phyloP scores from a whole-genome alignment of 1,140 invertebrate species.

The Anthonomus grandis region DNA sequence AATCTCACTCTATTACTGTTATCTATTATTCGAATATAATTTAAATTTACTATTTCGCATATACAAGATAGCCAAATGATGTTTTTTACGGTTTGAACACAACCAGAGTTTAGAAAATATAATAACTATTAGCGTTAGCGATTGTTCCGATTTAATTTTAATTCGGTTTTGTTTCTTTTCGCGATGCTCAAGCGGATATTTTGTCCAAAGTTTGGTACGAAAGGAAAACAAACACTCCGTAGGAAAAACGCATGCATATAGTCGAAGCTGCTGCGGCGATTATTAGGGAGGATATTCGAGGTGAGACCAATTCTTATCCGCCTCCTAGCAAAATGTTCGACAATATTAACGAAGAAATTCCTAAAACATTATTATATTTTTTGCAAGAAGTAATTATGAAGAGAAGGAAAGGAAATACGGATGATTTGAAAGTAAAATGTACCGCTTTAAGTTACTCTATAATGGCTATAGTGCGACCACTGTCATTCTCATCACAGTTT shows the following conservation, averaged over 20 bases:
- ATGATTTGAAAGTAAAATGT: conserved; percentile 44
- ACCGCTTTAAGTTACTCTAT: conserved; percentile 38
- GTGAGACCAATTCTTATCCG: background rate
- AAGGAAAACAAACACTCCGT: background rate
- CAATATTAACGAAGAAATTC: conserved; percentile 6
- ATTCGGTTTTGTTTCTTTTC: background rate
- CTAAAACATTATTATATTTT: background rate
- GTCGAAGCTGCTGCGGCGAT: conserved; percentile 15
- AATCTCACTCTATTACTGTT: no score
- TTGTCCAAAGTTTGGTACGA: conserved; percentile 4
- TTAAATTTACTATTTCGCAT: no score
- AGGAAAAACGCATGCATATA: conserved; percentile 9
- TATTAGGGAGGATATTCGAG: conserved; percentile 18
- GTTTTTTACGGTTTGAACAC: no score
- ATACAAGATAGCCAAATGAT: no score
- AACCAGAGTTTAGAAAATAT: no score
- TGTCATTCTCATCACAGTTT: conserved; percentile 43
- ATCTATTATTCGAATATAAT: no score
- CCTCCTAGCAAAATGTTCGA: conserved; percentile 2
- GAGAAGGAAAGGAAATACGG: conserved; percentile 36
- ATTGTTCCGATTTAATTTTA: no score
- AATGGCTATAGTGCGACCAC: conserved; percentile 45
- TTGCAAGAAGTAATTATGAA: conserved; percentile 26
- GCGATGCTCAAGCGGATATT: conserved; percentile 1
- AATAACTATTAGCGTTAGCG: no score